Base-by-base conservation (phyloP, 2,113 vertebrate species). In the Mungos mungo region DNA sequence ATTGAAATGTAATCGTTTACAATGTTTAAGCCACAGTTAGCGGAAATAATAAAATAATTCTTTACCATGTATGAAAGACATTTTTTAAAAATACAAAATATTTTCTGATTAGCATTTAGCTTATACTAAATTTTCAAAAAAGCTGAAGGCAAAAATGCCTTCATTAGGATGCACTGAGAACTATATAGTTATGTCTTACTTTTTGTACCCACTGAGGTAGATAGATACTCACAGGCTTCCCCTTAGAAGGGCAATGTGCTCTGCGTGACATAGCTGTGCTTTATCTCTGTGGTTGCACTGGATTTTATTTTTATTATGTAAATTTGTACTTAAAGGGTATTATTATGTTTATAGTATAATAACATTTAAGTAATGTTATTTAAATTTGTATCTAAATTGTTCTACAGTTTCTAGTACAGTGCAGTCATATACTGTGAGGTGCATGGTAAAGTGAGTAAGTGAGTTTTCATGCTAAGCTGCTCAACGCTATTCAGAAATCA, bases 401-500 rank as follows among this genome's bases (percentile, higher is more conserved):
- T 98, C 95, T 97, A 98, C 98, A 98, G 97, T 45, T 97, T 98
- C 99, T 99, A 97, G 98, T 99, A 99, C 99, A 99, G 98, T 99
- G 99, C 99, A 99, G 98, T 99, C 98, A 99, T 99, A 99, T 99
- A 99, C 99, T 99, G 99, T 99, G 99, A 99, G 98, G 98, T 98
- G 98, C 98, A 98, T 99, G 99, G 99, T 99, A 99, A 99, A 99
- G 99, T 99, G 99, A 99, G 82, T 98, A 98, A 97, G 98, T 72
- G 76, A 98, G 92, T 99, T 99, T 99, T 98, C 99, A 99, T 98
- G 74, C 27, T 47, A 38, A 45, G 29, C 7, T 7, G 29, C 7
- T 47, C 14, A 76, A 47, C 0, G 27, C 74, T 47, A 18, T 47
- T 31, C 74, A 76, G 74, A 76, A 76, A 47, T 47, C 74, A 76